phyloP scores from a whole-genome alignment of 2,888 invertebrate species.

The Petrolisthes cinctipes region DNA sequence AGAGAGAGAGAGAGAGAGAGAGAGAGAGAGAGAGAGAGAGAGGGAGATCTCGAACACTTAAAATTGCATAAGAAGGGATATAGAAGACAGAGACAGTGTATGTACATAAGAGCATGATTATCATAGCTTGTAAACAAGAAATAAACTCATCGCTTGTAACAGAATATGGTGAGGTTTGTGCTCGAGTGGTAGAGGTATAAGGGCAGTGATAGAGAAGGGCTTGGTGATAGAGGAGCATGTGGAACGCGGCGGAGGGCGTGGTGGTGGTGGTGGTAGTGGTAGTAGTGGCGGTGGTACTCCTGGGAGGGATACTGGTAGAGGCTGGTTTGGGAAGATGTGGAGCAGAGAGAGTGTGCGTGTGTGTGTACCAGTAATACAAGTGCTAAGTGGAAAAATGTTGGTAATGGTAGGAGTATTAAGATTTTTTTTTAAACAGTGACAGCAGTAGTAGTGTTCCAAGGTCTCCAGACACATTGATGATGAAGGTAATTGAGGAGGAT shows the following conservation, averaged over 20 bases:
- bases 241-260: neutral
- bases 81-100: no score
- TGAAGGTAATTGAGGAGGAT: neutral
- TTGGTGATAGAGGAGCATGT: neutral
- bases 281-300: neutral
- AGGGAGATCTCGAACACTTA: no score
- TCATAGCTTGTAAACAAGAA: no score
- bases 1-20: neutral
- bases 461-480: neutral
- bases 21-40: neutral
- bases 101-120: neutral
- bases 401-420: neutral
- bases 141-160: no score
- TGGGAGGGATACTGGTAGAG: neutral
- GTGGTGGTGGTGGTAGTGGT: slow-evolving; percentile 3
- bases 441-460: no score
- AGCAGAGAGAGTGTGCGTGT: slow-evolving; percentile 1
- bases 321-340: neutral
- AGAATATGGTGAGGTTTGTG: no score
- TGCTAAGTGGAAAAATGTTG: neutral
- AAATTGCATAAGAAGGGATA: no score
- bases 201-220: neutral
- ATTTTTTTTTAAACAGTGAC: neutral
- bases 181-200: neutral
- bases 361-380: neutral